Base-by-base conservation (phyloP, 2,113 vertebrate genomes). In the Vireo altiloquus region DNA sequence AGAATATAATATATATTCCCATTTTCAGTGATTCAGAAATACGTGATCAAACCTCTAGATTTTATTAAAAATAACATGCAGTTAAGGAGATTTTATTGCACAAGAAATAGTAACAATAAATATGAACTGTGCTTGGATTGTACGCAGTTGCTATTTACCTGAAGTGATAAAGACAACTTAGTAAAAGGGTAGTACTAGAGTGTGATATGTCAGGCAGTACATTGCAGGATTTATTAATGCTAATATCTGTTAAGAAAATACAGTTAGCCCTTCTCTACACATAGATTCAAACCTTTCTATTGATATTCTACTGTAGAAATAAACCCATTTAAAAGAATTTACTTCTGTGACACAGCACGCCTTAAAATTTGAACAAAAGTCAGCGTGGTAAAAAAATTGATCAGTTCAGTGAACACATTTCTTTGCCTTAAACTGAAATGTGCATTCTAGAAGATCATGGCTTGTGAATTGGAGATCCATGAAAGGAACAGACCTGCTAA, bases 401-500 rank as follows among this genome's bases (percentile, higher is more conserved):
- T 96, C 85, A 89, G 82, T 93, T 92, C 90, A 92, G 69, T 92
- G 92, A 84, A 8, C 56, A 68, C 80, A 25, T 92, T 96, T 57
- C 57, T 91, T 70, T 94, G 77, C 82, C 63, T 93, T 88, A 35
- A 93, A 92, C 77, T 87, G 94, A 95, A 96, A 89, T 84, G 72
- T 94, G 83, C 81, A 30, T 61, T 87, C 79, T 39, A 90, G 71
- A 87, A 78, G 77, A 90, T 57, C 85, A 40, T 10, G 75, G 71
- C 61, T 82, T 64, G 31, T 70, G 80, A 93, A n/a, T 4, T 81
- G 76, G 68, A 92, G 85, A 86, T 30, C 90, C 44, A 2, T 40
- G 90, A 44, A 95, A 94, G 90, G 68, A 96, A 30, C 90, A 94
- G 93, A 94, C 88, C 92, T 96, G 96, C 94, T 97, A 94, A 96